phyloP scores from a whole-genome alignment of 2,797 vertebrate species.

The Sebastes minor region DNA sequence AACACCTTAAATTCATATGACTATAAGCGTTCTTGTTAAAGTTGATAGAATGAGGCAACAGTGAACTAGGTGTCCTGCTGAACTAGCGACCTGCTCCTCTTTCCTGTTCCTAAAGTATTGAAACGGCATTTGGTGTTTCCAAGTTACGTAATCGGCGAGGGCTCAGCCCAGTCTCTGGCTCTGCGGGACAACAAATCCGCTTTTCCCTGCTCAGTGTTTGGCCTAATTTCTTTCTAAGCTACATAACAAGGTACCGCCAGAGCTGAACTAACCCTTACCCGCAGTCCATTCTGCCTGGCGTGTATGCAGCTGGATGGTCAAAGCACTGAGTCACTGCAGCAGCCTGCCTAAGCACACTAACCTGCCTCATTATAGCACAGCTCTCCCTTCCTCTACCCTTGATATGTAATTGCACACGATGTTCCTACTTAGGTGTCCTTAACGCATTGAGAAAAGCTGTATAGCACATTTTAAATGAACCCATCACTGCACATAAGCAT shows the following conservation, averaged over 20 bases:
- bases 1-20: neutral
- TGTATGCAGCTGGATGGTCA: conserved; percentile 49
- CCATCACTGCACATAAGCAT: conserved; percentile 36
- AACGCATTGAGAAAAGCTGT: neutral
- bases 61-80: conserved; percentile 31
- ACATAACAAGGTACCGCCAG: conserved; percentile 54
- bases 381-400: neutral
- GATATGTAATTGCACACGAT: conserved; percentile 8
- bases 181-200: conserved; percentile 66
- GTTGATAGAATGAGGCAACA: neutral
- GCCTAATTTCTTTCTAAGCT: conserved; percentile 73
- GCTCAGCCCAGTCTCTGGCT: conserved; percentile 47
- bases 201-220: conserved; percentile 66
- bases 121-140: conserved; percentile 47
- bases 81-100: conserved; percentile 53
- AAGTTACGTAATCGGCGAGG: conserved; percentile 64
- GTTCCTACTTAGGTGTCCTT: conserved; percentile 13
- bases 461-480: neutral
- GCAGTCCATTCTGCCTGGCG: conserved; percentile 22
- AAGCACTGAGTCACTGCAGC: conserved; percentile 62
- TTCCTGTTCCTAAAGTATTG: conserved; percentile 21
- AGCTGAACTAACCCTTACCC: conserved; percentile 31
- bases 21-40: neutral
- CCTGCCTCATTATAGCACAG: conserved; percentile 6
- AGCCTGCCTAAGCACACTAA: conserved; percentile 19